Conservation (phyloP, 2,797 vertebrate species). For the Myotis vivesi region DNA sequence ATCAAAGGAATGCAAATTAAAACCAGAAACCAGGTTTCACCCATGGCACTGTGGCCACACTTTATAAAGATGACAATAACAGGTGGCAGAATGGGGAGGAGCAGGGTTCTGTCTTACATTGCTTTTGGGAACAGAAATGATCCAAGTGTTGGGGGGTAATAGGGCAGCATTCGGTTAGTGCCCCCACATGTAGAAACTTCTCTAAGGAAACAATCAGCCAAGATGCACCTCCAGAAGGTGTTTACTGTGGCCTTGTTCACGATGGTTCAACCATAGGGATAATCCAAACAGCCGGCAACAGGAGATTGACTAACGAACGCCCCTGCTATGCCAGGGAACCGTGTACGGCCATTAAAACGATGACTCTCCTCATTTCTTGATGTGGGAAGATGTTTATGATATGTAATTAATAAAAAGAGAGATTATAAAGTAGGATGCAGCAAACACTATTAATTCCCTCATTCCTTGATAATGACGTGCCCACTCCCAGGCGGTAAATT, state of each 20-base stretch:
- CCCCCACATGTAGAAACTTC: background rate
- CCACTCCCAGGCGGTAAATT: background rate
- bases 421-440: background rate
- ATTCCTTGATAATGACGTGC: background rate
- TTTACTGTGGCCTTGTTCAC: background rate
- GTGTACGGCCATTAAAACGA: fast-evolving
- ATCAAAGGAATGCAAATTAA: background rate
- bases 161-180: fast-evolving
- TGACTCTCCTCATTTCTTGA: background rate
- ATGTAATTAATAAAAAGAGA: background rate
- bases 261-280: background rate
- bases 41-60: fast-evolving
- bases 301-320: background rate
- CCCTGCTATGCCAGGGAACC: no score
- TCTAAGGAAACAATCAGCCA: background rate
- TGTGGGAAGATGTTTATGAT: background rate
- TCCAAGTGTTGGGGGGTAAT: fast-evolving
- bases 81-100: background rate
- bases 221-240: background rate
- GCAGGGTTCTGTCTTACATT: background rate
- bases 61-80: background rate
- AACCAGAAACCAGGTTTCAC: background rate
- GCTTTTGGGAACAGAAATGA: background rate
- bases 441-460: background rate
- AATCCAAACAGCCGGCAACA: background rate